A percentile compares a stretch with the other conserved stretches of the same genome.
Conservation (phyloP, 2,113 vertebrate species). For the Irena cyanogastra region DNA sequence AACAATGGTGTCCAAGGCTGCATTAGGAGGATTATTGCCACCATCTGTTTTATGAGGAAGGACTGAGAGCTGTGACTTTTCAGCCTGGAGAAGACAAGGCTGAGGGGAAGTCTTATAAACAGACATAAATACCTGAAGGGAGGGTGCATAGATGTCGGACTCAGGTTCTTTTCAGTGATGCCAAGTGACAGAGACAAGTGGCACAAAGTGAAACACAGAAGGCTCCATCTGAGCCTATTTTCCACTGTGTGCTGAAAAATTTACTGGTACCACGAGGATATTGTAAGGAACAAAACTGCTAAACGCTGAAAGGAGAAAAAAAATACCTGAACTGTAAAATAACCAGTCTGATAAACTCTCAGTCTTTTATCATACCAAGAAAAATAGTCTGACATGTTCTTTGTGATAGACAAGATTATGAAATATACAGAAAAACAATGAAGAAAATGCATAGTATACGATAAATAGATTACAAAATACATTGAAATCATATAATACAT, state of each 20-base stretch:
- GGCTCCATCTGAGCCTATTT: neutral
- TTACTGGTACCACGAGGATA: accelerated
- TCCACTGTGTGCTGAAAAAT: neutral
- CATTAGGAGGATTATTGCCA: neutral
- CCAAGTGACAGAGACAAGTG: neutral
- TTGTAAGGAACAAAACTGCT: neutral
- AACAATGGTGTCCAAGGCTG: neutral
- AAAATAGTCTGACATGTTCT: neutral
- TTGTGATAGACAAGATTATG: neutral
- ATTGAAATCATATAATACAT: neutral
- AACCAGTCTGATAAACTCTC: neutral
- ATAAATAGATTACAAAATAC: neutral
- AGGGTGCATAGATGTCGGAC: neutral
- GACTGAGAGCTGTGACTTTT: neutral
- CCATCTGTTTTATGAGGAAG: neutral
- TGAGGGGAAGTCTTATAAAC: neutral
- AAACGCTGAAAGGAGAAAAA: neutral
- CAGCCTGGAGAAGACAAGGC: neutral
- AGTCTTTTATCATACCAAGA: neutral
- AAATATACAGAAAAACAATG: neutral
- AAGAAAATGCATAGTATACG: neutral
- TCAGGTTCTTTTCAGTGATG: neutral
- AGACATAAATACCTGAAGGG: neutral
- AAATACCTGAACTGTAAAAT: neutral
- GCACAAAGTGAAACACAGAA: neutral